Evolutionary conservation across 2,888 invertebrate genomes (phyloP).

Genomic region (Eumerus sabulonum): DNA sequence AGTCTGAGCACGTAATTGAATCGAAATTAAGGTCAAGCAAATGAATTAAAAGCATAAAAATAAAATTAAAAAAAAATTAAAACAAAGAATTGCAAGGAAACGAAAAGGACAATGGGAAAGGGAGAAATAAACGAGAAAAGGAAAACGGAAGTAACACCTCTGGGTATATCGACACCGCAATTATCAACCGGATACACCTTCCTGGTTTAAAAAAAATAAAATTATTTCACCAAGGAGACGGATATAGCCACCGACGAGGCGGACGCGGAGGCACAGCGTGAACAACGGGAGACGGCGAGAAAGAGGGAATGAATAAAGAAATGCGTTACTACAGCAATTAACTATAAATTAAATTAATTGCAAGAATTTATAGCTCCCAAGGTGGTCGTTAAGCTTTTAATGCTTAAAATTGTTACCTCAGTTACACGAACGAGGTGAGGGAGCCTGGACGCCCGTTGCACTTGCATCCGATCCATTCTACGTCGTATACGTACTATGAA

Average conservation of each 20-base stretch:
- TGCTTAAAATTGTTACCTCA: constrained; percentile 69
- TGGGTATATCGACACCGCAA: constrained; percentile 56
- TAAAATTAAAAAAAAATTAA: too few relatives aligned
- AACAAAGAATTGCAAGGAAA: too few relatives aligned
- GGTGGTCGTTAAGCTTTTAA: constrained; percentile 70
- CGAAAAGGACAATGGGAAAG: background rate
- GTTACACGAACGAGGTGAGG: constrained; percentile 22
- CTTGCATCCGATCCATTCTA: constrained; percentile 23
- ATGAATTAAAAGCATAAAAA: constrained; percentile 15
- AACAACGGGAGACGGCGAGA: constrained; percentile 1
- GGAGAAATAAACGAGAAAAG: background rate
- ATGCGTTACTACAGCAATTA: constrained; percentile 64
- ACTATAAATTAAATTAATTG: constrained; percentile 71
- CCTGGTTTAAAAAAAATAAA: constrained; percentile 35
- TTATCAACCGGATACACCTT: constrained; percentile 64
- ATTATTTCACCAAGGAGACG: too few relatives aligned
- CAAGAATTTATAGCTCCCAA: constrained; percentile 69
- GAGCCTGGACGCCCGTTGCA: background rate
- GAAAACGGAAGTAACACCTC: constrained; percentile 9
- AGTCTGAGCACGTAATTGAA: constrained; percentile 48
- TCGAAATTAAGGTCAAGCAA: constrained; percentile 56
- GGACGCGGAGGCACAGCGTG: too few relatives aligned
- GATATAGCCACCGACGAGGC: too few relatives aligned
- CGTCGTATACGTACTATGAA: constrained; percentile 2
- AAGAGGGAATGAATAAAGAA: constrained; percentile 32